These are phyloP conservation scores for Orthosia cruda DNA, from an alignment of 2,888 invertebrate species.

Conservation along the genomic window DNA sequence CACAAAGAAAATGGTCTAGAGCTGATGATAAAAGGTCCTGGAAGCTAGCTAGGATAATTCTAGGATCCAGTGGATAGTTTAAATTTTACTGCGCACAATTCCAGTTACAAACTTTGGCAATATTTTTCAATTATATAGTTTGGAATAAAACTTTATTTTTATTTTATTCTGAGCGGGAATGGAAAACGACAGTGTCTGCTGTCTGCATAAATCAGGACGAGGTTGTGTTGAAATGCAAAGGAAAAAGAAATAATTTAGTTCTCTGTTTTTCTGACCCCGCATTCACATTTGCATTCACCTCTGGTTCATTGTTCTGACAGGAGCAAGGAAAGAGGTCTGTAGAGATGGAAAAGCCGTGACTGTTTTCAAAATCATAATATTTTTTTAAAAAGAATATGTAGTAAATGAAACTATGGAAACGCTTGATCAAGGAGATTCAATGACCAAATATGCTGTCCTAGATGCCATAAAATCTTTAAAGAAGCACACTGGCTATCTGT, in stretches of 20 bases:
- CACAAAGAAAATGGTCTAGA: constrained; percentile 9
- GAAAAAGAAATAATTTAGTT: constrained; percentile 3
- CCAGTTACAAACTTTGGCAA: constrained; percentile 36
- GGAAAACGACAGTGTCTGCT: neutral
- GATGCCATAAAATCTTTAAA: too few species aligned
- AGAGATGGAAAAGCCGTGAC: neutral
- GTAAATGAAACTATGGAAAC: neutral
- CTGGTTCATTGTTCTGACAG: neutral
- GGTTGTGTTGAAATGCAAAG: constrained; percentile 18
- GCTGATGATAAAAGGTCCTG: constrained; percentile 30
- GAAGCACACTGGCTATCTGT: too few species aligned
- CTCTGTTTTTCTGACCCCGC: constrained; percentile 11
- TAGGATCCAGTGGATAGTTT: constrained; percentile 7
- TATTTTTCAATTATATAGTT: constrained; percentile 52
- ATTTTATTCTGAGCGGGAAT: constrained; percentile 24
- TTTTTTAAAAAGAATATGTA: neutral
- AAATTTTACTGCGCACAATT: constrained; percentile 39
- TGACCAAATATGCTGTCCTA: too few species aligned
- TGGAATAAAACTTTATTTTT: constrained; percentile 40
- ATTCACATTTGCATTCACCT: constrained; percentile 9
- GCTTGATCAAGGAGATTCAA: too few species aligned
- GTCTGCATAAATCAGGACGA: constrained; percentile 14
- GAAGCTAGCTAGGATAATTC: constrained; percentile 33
- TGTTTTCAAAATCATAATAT: neutral
- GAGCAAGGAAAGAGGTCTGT: neutral